Evolutionary conservation across 2,797 vertebrate species (phyloP).

Genomic region (Crenuchus spilurus): DNA sequence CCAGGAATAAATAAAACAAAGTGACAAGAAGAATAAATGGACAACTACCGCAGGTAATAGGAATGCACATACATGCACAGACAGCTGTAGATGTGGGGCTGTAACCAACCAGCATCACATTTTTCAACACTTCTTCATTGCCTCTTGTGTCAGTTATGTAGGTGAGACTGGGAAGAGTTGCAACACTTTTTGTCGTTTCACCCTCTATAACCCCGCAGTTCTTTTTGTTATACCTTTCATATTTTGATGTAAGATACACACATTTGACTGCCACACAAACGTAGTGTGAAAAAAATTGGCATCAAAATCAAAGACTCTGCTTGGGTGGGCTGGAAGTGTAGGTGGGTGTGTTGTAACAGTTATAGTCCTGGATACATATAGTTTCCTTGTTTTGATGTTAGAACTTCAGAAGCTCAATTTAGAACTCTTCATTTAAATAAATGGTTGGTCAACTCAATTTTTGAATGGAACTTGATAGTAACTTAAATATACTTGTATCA

Average conservation of each 20-base stretch:
- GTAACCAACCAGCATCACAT: not conserved
- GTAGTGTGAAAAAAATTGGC: not conserved
- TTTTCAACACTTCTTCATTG: not conserved
- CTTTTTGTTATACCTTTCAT: not conserved
- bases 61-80: not conserved
- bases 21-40: constrained; percentile 3
- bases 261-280: not conserved
- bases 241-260: not conserved
- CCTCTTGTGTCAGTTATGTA: not conserved
- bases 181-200: not conserved
- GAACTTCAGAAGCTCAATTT: too few species aligned
- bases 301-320: too few species aligned
- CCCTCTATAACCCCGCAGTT: not conserved
- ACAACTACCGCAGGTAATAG: not conserved
- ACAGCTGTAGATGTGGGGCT: not conserved
- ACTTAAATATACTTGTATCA: too few species aligned
- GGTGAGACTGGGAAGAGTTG: not conserved
- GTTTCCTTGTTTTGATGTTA: too few species aligned
- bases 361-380: too few species aligned
- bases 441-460: too few species aligned
- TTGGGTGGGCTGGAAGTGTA: too few species aligned
- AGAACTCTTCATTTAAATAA: too few species aligned
- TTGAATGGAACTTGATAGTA: too few species aligned
- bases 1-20: constrained; percentile 8
- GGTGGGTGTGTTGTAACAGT: too few species aligned